Conservation (phyloP, 35 echinoderm and acorn worm genomes). For the Ptychodera flava region DNA sequence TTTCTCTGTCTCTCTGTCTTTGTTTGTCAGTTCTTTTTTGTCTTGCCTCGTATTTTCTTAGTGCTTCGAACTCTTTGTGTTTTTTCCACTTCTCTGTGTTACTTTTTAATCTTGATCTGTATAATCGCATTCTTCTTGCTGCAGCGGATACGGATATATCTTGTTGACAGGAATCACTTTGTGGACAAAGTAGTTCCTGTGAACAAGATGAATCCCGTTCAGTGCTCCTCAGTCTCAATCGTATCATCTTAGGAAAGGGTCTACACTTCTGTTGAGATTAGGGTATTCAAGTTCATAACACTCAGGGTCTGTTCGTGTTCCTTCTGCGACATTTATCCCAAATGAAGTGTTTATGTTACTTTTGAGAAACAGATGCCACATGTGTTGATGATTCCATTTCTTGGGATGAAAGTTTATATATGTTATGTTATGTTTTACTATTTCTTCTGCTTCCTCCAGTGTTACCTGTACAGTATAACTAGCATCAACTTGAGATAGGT, state of each 20-base stretch:
- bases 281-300: neutral
- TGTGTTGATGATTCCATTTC: neutral
- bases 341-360: neutral
- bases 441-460: neutral
- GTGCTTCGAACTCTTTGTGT: neutral
- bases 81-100: neutral
- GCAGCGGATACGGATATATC: no score
- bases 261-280: neutral
- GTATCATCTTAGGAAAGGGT: neutral
- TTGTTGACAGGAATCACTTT: neutral
- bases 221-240: neutral
- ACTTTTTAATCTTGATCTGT: neutral
- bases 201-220: neutral
- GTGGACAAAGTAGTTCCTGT: neutral
- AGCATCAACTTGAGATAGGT: neutral
- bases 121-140: neutral
- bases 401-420: neutral
- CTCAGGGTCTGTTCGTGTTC: neutral
- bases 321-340: neutral
- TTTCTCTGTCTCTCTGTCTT: conserved; percentile 18
- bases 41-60: neutral
- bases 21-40: conserved; percentile 14
- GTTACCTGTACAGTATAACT: neutral
- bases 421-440: neutral
- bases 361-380: neutral